These are phyloP conservation scores for Acrobasis consociella DNA, from an alignment of 2,888 invertebrate species.

Conservation along the genomic window DNA sequence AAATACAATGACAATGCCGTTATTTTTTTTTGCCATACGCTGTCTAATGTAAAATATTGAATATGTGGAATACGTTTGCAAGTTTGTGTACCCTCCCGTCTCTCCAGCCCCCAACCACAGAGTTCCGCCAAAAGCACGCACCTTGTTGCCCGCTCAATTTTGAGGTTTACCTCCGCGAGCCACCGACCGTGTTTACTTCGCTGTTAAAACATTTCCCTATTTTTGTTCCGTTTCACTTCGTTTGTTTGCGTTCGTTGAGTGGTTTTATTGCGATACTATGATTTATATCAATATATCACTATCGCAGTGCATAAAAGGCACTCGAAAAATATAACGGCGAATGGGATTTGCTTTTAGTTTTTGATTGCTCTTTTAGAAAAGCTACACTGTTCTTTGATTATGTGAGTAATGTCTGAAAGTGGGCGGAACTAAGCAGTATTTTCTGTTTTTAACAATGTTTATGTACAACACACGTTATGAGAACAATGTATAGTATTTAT, in stretches of 20 bases:
- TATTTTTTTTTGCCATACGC: no score
- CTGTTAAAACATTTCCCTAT: background rate
- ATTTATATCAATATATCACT: background rate
- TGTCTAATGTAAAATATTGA: no score
- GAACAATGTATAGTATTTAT: no score
- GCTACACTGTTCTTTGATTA: no score
- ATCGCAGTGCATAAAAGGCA: background rate
- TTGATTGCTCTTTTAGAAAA: no score
- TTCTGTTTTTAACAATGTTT: no score
- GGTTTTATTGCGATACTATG: background rate
- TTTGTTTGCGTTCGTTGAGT: background rate
- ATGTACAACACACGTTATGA: no score
- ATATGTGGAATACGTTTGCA: no score
- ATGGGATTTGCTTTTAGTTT: no score
- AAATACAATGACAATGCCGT: no score
- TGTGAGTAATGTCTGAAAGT: no score
- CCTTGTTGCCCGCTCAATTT: slow-evolving; percentile 12
- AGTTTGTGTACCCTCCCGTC: background rate
- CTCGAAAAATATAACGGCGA: background rate
- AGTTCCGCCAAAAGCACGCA: background rate
- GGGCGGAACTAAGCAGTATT: no score
- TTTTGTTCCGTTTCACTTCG: background rate
- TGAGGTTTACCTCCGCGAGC: background rate
- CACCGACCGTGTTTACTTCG: background rate
- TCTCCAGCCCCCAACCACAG: background rate